These are phyloP conservation scores for Rutpela maculata DNA, from an alignment of 2,888 invertebrate genomes.

Conservation along the genomic window DNA sequence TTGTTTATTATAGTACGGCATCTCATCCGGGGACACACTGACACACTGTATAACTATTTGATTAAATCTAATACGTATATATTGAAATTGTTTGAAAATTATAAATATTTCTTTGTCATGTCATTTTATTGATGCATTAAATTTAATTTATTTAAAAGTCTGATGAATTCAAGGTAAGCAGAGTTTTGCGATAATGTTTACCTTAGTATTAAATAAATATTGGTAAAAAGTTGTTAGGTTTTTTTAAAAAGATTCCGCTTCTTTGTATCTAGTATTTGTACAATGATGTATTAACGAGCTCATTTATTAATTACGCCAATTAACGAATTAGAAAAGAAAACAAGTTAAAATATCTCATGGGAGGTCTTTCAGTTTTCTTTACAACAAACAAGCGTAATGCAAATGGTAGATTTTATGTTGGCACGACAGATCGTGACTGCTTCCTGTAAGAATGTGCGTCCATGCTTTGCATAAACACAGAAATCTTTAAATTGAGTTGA, in stretches of 20 bases:
- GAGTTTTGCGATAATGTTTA: no score
- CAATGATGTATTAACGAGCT: background rate
- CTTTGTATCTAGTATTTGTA: background rate
- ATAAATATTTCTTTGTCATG: no score
- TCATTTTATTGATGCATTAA: no score
- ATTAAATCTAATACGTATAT: no score
- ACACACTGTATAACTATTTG: no score
- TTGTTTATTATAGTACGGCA: no score
- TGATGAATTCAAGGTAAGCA: no score
- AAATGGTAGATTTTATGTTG: conserved; percentile 41
- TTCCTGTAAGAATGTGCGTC: conserved; percentile 46
- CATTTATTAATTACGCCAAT: conserved; percentile 28
- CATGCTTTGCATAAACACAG: conserved; percentile 46
- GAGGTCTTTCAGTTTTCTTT: conserved; percentile 39
- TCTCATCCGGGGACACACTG: no score
- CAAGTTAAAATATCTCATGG: conserved; percentile 26
- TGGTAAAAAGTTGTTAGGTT: background rate
- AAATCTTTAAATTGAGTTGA: conserved; percentile 41
- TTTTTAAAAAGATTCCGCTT: background rate
- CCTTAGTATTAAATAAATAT: no score
- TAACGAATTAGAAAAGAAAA: conserved; percentile 25
- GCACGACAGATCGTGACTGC: conserved; percentile 46
- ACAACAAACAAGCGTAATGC: conserved; percentile 33
- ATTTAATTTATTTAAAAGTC: no score
- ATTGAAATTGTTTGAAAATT: no score